Evolutionary conservation across 2,888 invertebrate genomes (phyloP), one percentile per base, ranked within the genome.

Genomic region (Laspeyria flexula): DNA sequence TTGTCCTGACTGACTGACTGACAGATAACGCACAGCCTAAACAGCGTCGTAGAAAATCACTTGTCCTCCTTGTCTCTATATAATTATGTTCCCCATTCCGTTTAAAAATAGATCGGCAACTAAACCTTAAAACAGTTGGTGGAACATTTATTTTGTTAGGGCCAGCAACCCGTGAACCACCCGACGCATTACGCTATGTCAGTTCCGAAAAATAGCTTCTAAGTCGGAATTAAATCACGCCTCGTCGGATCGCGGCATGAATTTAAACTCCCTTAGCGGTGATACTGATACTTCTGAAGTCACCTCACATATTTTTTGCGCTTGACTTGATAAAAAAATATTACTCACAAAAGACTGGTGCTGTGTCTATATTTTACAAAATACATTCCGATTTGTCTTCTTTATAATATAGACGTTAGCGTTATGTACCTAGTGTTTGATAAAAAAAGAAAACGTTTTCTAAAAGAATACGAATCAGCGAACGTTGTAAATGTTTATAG

Each of bases 151-250:
- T 45, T 60, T 60, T 45, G 35, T 55, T 25, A 44, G 38, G 54
- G 25, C 37, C 39, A 58, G 50, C 38, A 51, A 48, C 16, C 56
- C 54, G 43, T 64, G 38, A 56, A 53, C 23, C 42, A 46, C 55
- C 43, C 40, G 21, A 15, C 18, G 39, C 41, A 50, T 51, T 45
- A 37, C 45, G 25, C 45, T 27, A 29, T 43, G 38, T 42, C 43
- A 33, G 48, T 44, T 43, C 34, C 35, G 41, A 55, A 61, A 58
- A 62, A 65, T 52, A 31, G 33, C 43, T 39, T 43, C 46, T 43
- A 54, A 48, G 48, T 50, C 47, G 42, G 42, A 69, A 73, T 73
- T 63, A 63, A 75, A 74, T 75, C 73, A 65, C 67, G 66, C 60
- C 54, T 54, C 54, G 34, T 16, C 50, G 55, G 43, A 34, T 56